These are phyloP conservation scores for Hylyphantes graminicola DNA, from an alignment of 1,140 invertebrate genomes.

Conservation along the genomic window DNA sequence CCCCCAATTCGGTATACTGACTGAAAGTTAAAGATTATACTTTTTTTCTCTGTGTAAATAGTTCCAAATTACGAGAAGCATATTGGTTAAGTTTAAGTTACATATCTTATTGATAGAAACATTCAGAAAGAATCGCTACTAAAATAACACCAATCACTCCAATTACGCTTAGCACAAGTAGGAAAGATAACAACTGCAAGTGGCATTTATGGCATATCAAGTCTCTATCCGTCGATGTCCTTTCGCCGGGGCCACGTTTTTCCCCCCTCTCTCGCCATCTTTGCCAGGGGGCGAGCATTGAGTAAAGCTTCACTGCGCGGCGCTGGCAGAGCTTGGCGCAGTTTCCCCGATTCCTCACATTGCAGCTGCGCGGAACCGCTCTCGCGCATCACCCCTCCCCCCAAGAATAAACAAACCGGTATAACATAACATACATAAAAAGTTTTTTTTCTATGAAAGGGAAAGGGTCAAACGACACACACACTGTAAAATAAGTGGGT, in stretches of 20 bases:
- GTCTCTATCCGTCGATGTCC: neutral
- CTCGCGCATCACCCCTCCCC: slow-evolving; percentile 31
- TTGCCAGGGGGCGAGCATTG: slow-evolving; percentile 19
- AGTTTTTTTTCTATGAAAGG: neutral
- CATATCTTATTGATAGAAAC: no score
- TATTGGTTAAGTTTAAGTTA: no score
- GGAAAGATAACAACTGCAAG: no score
- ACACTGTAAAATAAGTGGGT: neutral
- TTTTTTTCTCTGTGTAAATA: no score
- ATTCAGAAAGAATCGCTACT: no score
- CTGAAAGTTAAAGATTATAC: no score
- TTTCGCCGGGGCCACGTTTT: slow-evolving; percentile 43
- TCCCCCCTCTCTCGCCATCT: slow-evolving; percentile 26
- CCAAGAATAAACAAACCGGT: slow-evolving; percentile 40
- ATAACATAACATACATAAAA: neutral
- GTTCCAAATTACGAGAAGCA: no score
- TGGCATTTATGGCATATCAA: no score
- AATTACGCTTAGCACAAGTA: no score
- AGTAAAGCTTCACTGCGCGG: slow-evolving; percentile 25
- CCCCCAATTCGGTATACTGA: no score
- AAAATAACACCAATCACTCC: no score
- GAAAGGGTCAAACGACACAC: neutral
- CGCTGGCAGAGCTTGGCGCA: slow-evolving; percentile 52
- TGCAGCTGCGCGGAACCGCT: slow-evolving; percentile 51
- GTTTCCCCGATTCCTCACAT: slow-evolving; percentile 43